Evolutionary conservation across 1,140 invertebrate genomes (phyloP), one percentile per base, ranked within the genome.

Genomic region (Radopholus similis): DNA sequence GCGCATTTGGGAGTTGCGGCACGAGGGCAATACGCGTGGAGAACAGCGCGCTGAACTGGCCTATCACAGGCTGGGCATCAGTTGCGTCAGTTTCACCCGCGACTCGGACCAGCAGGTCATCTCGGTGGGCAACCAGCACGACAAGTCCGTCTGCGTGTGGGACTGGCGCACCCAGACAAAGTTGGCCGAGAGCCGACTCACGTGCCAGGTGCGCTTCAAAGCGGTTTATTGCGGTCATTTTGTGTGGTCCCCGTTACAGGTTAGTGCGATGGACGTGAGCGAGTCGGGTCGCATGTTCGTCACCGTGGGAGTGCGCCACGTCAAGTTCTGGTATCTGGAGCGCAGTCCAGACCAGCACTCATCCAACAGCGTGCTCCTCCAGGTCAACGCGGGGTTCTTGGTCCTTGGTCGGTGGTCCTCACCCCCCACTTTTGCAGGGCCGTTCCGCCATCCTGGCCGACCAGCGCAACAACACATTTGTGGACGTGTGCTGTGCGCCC

Each of bases 311-410:
- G 74, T 55, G 3, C 64, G 76, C 23, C 76, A 77, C 44, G 77
- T 77, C 9, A 77, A 77, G 60, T 77, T 77, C 55, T 77, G 76
- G 76, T 78, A 75, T 55, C 34, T 76, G 23, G 68, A 69, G 28
- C 15, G 40, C 18, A 57, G 44, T 51, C 5, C 44, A 0, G 26
- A 47, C 44, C 32, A 37, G 8, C 37, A 47, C 4, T 42, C 66
- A 37, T 13, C 57, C 11, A 30, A 55, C 34, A 30, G 44, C 23
- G 56, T 56, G 8, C 40, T 66, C n/a, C 53, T 78, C 26, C 72
- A 73, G 26, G 72, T 75, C 37, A 15, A n/a, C n/a, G 49, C 30
- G 21, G 11, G 4, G 15, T 49, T n/a, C 21, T 26, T 59, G 8
- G 18, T 6, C 30, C 69, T 23, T 68, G 28, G 23, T n/a, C n/a